Evolutionary conservation across 2,797 vertebrate species (phyloP), one percentile per base, ranked within the genome.

Genomic region (Oceanodroma leucorhoa): DNA sequence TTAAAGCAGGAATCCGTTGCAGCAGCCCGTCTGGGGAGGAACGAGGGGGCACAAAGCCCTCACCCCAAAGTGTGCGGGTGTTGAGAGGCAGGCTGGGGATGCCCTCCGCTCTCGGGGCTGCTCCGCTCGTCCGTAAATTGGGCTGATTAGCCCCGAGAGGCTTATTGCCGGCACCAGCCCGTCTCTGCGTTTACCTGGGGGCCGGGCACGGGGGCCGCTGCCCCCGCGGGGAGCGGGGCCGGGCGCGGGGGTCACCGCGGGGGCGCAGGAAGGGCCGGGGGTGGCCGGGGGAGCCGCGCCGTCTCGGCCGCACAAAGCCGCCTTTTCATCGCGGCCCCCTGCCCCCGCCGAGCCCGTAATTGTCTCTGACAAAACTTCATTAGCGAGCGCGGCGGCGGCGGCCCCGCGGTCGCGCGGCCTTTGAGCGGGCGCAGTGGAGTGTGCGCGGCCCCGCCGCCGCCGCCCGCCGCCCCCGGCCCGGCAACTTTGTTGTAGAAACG

Each of bases 331-430:
- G 89, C 77, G 87, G 93, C 95, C 93, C 94, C 97, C 97, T 72
- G 93, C 96, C 95, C 97, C 97, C 96, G 97, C 95, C 97, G 95
- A 97, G 97, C 96, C 98, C 96, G 89, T 98, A 98, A 99, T 99
- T 99, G 98, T 98, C 98, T 98, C 97, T 98, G 98, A 98, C 98
- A 98, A 98, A 95, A 98, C 98, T 98, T 99, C 99, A 99, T 99
- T 99, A 99, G 98, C 95, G 83, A 97, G 98, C 97, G 98, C 97
- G 98, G 98, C 98, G 98, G 97, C 97, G 97, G 90, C 98, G n/a
- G n/a, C n/a, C 98, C 97, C 97, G 97, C 98, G 83, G 98, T 98
- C 98, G 98, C 98, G 98, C 97, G 94, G 97, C 98, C 98, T 99
- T 98, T 98, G 98, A 99, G 98, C 94, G 98, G 98, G 98, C 98